Conservation (phyloP, 2,888 invertebrate species). For the Tipula vernalis region DNA sequence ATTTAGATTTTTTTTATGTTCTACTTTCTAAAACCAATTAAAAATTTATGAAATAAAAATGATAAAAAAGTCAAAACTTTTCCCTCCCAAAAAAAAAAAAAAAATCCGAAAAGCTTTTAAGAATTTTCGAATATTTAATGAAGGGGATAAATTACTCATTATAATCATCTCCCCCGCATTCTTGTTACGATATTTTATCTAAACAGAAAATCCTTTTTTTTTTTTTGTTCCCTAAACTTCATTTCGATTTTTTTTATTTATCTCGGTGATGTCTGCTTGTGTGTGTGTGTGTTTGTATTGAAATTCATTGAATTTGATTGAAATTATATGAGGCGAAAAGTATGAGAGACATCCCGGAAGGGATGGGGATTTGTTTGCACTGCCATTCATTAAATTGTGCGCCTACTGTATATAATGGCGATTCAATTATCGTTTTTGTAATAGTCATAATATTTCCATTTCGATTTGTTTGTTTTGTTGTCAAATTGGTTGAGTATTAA, state of each 20-base stretch:
- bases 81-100: not conserved
- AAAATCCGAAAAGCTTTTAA: not conserved
- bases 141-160: conserved; percentile 4
- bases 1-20: not conserved
- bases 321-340: not conserved
- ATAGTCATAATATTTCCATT: not conserved
- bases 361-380: not conserved
- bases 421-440: not conserved
- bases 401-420: not conserved
- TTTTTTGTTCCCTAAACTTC: not conserved
- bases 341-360: not conserved
- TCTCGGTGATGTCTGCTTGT: not conserved
- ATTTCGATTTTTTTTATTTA: not conserved
- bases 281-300: not conserved
- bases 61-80: not conserved
- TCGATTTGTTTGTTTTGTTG: not conserved
- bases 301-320: not conserved
- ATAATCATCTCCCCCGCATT: not conserved
- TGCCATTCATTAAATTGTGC: not conserved
- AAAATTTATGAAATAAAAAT: not conserved
- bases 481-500: not conserved
- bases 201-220: not conserved
- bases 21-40: not conserved
- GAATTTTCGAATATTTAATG: not conserved
- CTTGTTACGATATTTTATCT: not conserved